Conservation (phyloP, 2,113 vertebrate genomes). For the Australoheros scitulus region DNA sequence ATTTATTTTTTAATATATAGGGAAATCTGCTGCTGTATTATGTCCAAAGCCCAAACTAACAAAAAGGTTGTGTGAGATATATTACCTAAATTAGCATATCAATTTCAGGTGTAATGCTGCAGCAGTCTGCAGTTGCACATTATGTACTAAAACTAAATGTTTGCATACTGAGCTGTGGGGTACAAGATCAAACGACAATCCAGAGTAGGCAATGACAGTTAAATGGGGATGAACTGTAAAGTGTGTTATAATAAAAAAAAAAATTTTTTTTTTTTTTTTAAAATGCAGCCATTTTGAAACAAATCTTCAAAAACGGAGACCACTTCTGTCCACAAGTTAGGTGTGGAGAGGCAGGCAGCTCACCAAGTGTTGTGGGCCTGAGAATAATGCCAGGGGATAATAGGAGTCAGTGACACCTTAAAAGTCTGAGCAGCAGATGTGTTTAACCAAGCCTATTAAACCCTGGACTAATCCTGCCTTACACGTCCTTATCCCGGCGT, state of each 20-base stretch:
- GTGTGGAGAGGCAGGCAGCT: conserved; percentile 25
- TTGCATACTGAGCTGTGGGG: background rate
- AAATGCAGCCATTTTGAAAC: background rate
- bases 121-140: background rate
- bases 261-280: too few species aligned
- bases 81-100: background rate
- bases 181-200: conserved; percentile 2
- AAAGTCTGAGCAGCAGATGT: conserved; percentile 69
- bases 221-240: background rate
- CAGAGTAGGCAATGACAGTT: background rate
- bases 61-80: background rate
- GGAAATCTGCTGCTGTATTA: background rate
- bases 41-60: background rate
- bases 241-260: background rate
- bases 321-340: conserved; percentile 13
- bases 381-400: conserved; percentile 66
- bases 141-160: conserved; percentile 3
- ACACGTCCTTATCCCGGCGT: conserved; percentile 70
- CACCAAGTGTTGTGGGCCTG: conserved; percentile 14
- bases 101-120: background rate
- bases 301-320: background rate
- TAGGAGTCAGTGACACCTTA: conserved; percentile 75
- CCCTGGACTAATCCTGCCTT: conserved; percentile 74
- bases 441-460: conserved; percentile 79
- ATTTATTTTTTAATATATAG: background rate